A percentile compares a stretch with the other conserved stretches of the same genome.
phyloP scores from a whole-genome alignment of 2,888 invertebrate species.

The Acronicta psi region DNA sequence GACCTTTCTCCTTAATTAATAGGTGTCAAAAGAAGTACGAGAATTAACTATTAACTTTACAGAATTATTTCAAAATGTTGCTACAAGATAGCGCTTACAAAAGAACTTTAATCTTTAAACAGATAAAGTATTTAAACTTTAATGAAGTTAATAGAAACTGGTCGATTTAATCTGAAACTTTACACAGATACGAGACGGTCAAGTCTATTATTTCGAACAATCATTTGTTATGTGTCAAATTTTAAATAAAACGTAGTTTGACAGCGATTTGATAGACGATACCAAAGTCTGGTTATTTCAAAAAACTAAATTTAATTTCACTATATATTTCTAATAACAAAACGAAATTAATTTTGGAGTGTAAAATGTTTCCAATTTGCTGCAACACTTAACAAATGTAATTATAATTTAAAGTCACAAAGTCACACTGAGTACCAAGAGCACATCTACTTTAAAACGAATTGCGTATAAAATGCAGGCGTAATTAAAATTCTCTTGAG shows the following conservation, averaged over 20 bases:
- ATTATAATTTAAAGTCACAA: conserved; percentile 21
- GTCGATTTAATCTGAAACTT: conserved; percentile 27
- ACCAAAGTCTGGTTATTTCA: conserved; percentile 4
- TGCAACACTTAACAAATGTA: conserved; percentile 15
- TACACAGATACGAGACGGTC: conserved; percentile 4
- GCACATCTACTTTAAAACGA: conserved; percentile 60
- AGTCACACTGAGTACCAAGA: conserved; percentile 60
- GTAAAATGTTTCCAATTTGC: conserved; percentile 27
- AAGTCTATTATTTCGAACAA: conserved; percentile 12
- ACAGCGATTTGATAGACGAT: conserved; percentile 28
- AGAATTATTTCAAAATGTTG: conserved; percentile 11
- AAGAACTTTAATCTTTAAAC: conserved; percentile 9
- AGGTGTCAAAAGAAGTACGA: conserved; percentile 11
- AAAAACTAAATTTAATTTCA: conserved; percentile 12
- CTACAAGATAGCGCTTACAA: conserved; percentile 3
- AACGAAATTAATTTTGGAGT: conserved; percentile 8
- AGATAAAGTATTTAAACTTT: conserved; percentile 10
- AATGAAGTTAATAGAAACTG: conserved; percentile 19
- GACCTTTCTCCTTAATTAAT: too few species aligned
- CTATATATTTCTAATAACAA: neutral
- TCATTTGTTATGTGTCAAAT: conserved; percentile 19
- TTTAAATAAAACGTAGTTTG: conserved; percentile 22
- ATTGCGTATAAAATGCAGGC: conserved; percentile 56
- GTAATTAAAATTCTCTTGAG: conserved; percentile 65
- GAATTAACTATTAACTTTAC: neutral